These are phyloP conservation scores for Hippocampus zosterae DNA, from an alignment of 2,113 vertebrate genomes.

Conservation along the genomic window DNA sequence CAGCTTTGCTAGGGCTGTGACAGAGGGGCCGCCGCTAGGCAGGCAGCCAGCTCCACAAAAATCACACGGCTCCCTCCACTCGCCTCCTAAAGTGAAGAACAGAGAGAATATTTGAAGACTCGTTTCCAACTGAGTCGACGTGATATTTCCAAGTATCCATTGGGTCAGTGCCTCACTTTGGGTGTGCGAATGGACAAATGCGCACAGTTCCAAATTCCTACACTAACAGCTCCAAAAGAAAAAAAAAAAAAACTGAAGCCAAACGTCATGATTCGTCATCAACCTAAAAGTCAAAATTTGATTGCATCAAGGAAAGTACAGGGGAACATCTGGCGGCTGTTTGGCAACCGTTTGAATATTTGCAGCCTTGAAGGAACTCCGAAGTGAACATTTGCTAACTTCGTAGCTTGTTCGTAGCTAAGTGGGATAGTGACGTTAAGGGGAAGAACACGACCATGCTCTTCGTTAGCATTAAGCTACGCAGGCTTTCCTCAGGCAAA, in stretches of 20 bases:
- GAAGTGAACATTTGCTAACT: no score
- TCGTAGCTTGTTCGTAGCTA: no score
- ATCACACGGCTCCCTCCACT: constrained; percentile 22
- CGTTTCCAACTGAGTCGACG: background rate
- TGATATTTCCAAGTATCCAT: constrained; percentile 14
- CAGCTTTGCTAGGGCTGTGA: constrained; percentile 21
- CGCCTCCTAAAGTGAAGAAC: constrained; percentile 24
- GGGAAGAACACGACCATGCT: no score
- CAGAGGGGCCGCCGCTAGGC: constrained; percentile 22
- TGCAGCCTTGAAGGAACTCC: no score
- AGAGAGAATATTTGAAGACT: background rate
- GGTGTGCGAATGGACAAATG: constrained; percentile 7
- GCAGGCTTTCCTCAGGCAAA: no score
- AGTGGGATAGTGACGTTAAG: no score
- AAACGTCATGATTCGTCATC: background rate
- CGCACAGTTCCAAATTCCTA: constrained; percentile 16
- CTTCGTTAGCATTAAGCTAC: no score
- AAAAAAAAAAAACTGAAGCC: constrained; percentile 1
- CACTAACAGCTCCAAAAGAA: constrained; percentile 11
- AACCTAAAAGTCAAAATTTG: background rate
- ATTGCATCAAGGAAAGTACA: no score
- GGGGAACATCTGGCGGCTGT: no score
- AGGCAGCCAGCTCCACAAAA: constrained; percentile 14
- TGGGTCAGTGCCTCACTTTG: constrained; percentile 20
- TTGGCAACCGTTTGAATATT: no score